Conservation (phyloP, 2,113 vertebrate genomes). For the Antigone vipio region DNA sequence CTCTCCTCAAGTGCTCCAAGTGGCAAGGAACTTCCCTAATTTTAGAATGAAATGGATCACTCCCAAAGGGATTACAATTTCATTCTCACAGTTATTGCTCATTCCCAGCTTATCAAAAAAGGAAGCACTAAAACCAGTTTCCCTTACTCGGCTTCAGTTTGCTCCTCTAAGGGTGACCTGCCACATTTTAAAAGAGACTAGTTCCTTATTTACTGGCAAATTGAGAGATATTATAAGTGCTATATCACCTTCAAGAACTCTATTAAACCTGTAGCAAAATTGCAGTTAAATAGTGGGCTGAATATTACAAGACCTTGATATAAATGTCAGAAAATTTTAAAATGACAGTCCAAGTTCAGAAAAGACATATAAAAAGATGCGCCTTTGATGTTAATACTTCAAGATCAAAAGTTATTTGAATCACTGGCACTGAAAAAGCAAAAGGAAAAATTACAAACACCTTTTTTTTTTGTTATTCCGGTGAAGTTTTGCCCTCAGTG, state of each 20-base stretch:
- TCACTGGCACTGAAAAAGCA: slow-evolving; percentile 62
- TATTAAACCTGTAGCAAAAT: slow-evolving; percentile 58
- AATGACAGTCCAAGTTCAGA: slow-evolving; percentile 67
- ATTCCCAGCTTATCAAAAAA: slow-evolving; percentile 37
- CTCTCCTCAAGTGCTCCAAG: slow-evolving; percentile 50
- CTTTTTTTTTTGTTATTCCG: background rate
- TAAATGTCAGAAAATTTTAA: slow-evolving; percentile 71
- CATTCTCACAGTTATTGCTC: slow-evolving; percentile 45
- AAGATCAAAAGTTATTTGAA: slow-evolving; percentile 77
- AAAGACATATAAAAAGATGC: slow-evolving; percentile 72
- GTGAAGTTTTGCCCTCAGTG: slow-evolving; percentile 38
- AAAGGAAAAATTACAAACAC: slow-evolving; percentile 55
- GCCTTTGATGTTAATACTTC: slow-evolving; percentile 56
- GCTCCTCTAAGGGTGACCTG: slow-evolving; percentile 47
- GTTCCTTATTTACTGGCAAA: slow-evolving; percentile 63
- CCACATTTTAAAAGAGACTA: slow-evolving; percentile 22
- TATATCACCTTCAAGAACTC: slow-evolving; percentile 28
- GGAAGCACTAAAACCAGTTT: slow-evolving; percentile 55
- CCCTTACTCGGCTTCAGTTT: slow-evolving; percentile 40
- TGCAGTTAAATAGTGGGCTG: slow-evolving; percentile 44
- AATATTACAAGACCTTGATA: slow-evolving; percentile 67
- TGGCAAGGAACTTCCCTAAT: slow-evolving; percentile 31
- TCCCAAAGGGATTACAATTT: slow-evolving; percentile 30
- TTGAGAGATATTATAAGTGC: slow-evolving; percentile 16
- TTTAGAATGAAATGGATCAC: slow-evolving; percentile 43